Base-by-base conservation (phyloP, 2,888 invertebrate genomes). In the Drosophila prolongata region DNA sequence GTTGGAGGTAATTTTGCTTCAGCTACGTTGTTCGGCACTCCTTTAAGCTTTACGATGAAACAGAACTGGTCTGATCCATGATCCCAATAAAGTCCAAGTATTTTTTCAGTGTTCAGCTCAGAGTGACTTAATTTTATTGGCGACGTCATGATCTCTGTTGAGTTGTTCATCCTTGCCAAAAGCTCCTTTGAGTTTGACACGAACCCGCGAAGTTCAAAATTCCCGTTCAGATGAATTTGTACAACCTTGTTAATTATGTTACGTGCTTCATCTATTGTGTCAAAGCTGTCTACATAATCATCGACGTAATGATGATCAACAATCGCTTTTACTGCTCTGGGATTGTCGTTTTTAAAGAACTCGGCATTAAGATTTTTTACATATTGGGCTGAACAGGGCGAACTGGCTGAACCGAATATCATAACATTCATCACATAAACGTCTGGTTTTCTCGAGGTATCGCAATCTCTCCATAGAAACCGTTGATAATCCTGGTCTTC, bases 361-460 rank as follows among this genome's bases (percentile, higher is more conserved):
- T 40, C 14, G 14, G 14, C 40, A 9, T 40, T 14, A 9, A 14
- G 8, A 40, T 40, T 40, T 40, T 14, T 40, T 14, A 40, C 40
- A 9, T 40, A 14, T 40, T 14, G 40, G 2, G 40, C 40, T 40
- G 40, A 40, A 9, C 14, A 40, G 14, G 14, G 40, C 9, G 14
- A 40, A 40, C 40, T 40, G 40, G 40, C 40, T 40, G 40, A 40
- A 14, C 40, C 40, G 14, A 40, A 40, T 14, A 40, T 14, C 59
- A 57, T 34, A 34, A 42, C 11, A 43, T 56, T 40, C 59, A 57
- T 30, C 53, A 53, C 35, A 43, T 57, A 53, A 49, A 53, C 1
- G 57, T 40, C 40, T 57, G 16, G 27, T 38, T 46, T 43, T 42
- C 14, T 59, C 49, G 24, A 47, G 6, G 11, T 13, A 10, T 16